Evolutionary conservation across 2,888 invertebrate genomes (phyloP).

Genomic region (Pachycephus smyrnensis): DNA sequence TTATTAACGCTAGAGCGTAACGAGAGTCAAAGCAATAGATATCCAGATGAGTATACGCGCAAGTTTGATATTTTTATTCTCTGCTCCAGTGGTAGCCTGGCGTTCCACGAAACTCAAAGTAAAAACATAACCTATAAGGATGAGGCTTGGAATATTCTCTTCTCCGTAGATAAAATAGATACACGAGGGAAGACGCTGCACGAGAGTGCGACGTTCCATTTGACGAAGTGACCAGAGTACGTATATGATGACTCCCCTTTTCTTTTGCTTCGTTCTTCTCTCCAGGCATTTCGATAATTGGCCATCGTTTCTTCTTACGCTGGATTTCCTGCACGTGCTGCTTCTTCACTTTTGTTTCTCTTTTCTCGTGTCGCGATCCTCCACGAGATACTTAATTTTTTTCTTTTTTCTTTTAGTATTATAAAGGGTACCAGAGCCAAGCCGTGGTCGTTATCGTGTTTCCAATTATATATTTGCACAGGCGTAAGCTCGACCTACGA

Average conservation of each 20-base stretch:
- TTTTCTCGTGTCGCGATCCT: neutral
- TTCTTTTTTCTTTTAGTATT: neutral
- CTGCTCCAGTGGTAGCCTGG: neutral
- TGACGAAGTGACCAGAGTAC: neutral
- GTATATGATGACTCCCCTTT: neutral
- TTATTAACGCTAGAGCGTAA: no score
- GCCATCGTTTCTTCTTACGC: neutral
- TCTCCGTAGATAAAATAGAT: neutral
- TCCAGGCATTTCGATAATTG: neutral
- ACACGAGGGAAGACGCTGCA: neutral
- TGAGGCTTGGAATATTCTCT: neutral
- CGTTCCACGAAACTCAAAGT: neutral
- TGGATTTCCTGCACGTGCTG: neutral
- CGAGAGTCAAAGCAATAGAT: neutral
- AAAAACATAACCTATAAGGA: neutral
- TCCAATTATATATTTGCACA: neutral
- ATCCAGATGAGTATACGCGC: neutral
- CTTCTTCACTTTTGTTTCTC: neutral
- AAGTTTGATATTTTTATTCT: neutral
- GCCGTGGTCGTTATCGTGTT: neutral
- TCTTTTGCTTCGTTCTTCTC: neutral
- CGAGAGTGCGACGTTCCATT: neutral
- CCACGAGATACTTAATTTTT: neutral
- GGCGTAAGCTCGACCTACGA: neutral
- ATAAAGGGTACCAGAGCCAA: neutral